Conservation (phyloP, 2,797 vertebrate species). For the Sebastes paucispinis region DNA sequence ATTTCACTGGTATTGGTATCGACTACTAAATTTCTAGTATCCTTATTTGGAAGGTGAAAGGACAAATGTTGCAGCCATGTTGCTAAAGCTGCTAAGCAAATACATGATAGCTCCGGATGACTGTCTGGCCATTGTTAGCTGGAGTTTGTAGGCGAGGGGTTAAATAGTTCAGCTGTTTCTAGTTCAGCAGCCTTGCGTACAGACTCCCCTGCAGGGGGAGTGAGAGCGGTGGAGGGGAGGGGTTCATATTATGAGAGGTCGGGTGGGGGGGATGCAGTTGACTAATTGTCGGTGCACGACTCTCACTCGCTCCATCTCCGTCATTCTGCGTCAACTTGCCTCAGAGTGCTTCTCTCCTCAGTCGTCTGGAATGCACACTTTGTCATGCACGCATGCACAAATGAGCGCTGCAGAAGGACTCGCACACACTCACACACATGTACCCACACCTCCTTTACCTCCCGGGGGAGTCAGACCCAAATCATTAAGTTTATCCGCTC, state of each 20-base stretch:
- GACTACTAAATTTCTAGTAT: too few species aligned
- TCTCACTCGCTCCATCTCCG: slow-evolving; percentile 42
- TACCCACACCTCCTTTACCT: slow-evolving; percentile 8
- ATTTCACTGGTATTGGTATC: too few species aligned
- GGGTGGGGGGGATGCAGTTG: slow-evolving; percentile 35
- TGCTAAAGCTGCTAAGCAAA: not conserved
- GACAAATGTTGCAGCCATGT: not conserved
- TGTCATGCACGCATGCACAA: slow-evolving; percentile 48
- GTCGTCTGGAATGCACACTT: slow-evolving; percentile 58
- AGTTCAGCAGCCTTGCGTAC: slow-evolving; percentile 49
- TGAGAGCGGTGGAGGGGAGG: not conserved
- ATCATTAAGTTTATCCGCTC: slow-evolving; percentile 51
- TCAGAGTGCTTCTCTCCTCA: slow-evolving; percentile 45
- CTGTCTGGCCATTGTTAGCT: not conserved
- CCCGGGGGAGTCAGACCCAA: slow-evolving; percentile 25
- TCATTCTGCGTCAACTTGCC: slow-evolving; percentile 39
- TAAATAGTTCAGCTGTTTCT: slow-evolving; percentile 48
- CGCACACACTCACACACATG: not conserved
- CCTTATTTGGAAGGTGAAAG: not conserved
- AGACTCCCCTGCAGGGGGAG: slow-evolving; percentile 27
- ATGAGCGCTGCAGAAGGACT: slow-evolving; percentile 13
- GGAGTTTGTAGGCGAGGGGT: slow-evolving; percentile 14
- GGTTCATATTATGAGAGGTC: not conserved
- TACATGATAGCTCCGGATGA: not conserved
- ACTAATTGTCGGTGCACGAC: slow-evolving; percentile 64